phyloP scores from a whole-genome alignment of 2,888 invertebrate species.

The Leptothorax acervorum region DNA sequence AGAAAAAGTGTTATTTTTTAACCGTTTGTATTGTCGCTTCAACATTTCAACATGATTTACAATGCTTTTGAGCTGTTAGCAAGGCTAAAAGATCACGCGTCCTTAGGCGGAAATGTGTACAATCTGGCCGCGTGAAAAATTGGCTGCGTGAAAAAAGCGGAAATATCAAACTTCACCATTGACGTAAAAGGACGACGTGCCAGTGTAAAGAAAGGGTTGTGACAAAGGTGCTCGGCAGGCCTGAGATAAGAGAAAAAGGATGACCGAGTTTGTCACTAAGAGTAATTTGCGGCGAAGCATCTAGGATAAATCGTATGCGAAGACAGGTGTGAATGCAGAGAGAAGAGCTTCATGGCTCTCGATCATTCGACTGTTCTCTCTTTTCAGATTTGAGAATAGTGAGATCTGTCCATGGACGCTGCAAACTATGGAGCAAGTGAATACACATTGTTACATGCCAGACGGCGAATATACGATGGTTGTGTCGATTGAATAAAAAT shows the following conservation, averaged over 20 bases:
- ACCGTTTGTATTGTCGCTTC: slow-evolving; percentile 10
- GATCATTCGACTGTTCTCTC: slow-evolving; percentile 38
- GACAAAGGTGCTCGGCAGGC: not conserved
- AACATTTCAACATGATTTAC: slow-evolving; percentile 29
- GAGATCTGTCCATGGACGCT: not conserved
- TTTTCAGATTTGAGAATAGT: not conserved
- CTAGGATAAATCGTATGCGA: slow-evolving; percentile 56
- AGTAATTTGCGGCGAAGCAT: slow-evolving; percentile 22
- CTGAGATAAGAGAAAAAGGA: slow-evolving; percentile 25
- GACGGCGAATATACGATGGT: not conserved
- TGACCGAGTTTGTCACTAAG: slow-evolving; percentile 2
- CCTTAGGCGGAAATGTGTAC: not conserved
- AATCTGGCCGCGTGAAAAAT: slow-evolving; percentile 14
- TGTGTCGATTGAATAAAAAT: not conserved
- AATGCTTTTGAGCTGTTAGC: slow-evolving; percentile 5
- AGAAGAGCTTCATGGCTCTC: not conserved
- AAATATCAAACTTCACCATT: slow-evolving; percentile 29
- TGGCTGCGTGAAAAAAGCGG: not conserved
- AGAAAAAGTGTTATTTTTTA: slow-evolving; percentile 24
- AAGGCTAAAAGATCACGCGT: not conserved
- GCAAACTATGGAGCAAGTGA: not conserved
- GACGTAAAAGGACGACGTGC: not conserved
- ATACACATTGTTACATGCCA: not conserved
- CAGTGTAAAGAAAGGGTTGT: not conserved
- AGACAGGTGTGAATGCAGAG: not conserved